Percentiles rank a stretch among this genome's conserved stretches.
These are phyloP conservation scores for Rosalia funebris DNA, from an alignment of 2,888 invertebrate genomes.

Conservation along the genomic window DNA sequence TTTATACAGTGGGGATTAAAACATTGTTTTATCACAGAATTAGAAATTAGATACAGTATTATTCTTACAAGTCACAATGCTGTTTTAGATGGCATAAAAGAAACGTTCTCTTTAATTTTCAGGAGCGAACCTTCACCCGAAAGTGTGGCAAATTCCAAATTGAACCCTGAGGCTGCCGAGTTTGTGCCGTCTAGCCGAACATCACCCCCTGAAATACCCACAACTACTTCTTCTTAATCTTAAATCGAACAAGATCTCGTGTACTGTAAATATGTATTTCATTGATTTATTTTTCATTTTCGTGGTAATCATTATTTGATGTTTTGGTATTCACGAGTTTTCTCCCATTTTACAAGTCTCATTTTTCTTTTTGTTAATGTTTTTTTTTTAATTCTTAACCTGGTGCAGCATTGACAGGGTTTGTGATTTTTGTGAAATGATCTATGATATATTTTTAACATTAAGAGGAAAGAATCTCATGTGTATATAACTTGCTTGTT, in stretches of 20 bases:
- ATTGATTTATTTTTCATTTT: slow-evolving; percentile 36
- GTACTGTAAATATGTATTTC: slow-evolving; percentile 44
- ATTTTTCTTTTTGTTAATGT: slow-evolving; percentile 10
- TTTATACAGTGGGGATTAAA: too few relatives aligned
- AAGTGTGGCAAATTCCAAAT: slow-evolving; percentile 72
- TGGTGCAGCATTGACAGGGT: background rate
- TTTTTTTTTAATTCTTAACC: slow-evolving; percentile 21
- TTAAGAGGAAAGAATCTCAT: slow-evolving; percentile 23
- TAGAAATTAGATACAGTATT: too few relatives aligned
- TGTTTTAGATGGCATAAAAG: too few relatives aligned
- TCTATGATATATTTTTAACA: slow-evolving; percentile 30
- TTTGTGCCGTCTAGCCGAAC: slow-evolving; percentile 72
- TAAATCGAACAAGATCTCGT: slow-evolving; percentile 40
- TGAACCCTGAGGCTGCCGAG: slow-evolving; percentile 88
- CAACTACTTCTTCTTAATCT: slow-evolving; percentile 43
- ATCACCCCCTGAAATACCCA: slow-evolving; percentile 41
- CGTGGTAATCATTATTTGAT: slow-evolving; percentile 27
- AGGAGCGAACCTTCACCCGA: slow-evolving; percentile 44
- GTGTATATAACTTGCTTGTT: slow-evolving; percentile 33
- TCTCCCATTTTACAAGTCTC: slow-evolving; percentile 7
- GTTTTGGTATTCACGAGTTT: slow-evolving; percentile 15
- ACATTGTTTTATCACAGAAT: too few relatives aligned
- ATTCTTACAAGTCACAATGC: too few relatives aligned
- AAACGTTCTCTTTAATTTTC: too few relatives aligned
- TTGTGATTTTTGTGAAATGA: slow-evolving; percentile 1